These are phyloP conservation scores for Sylvia atricapilla DNA, from an alignment of 2,113 vertebrate species.

Conservation along the genomic window DNA sequence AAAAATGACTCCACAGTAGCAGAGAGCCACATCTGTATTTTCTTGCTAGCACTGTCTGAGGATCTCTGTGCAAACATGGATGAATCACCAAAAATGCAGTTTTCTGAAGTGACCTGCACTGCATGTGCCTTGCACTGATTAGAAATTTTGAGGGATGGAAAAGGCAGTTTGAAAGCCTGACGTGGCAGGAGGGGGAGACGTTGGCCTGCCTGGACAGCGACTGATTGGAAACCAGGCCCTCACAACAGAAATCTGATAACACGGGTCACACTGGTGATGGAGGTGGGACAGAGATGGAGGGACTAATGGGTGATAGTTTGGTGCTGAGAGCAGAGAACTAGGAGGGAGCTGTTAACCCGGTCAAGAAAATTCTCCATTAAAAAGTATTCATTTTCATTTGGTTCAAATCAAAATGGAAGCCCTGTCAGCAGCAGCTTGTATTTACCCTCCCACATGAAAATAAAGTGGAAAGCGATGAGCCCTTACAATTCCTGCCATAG, in stretches of 20 bases:
- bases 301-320: background rate
- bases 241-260: rapidly evolving
- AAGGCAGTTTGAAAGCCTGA: background rate
- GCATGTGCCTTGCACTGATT: background rate
- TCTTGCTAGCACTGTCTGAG: background rate
- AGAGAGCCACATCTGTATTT: background rate
- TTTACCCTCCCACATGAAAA: background rate
- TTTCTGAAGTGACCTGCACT: background rate
- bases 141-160: background rate
- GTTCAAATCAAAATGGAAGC: conserved; percentile 24
- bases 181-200: background rate
- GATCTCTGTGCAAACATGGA: background rate
- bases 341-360: background rate
- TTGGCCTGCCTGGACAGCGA: background rate
- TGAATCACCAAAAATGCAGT: background rate
- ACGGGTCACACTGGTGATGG: background rate
- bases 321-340: background rate
- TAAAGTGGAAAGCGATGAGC: background rate
- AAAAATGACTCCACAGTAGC: background rate
- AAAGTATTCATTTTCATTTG: background rate
- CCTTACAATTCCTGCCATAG: background rate
- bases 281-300: background rate
- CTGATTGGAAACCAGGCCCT: background rate
- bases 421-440: background rate
- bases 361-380: conserved; percentile 5